A percentile compares a stretch with the other conserved stretches of the same genome.
These are phyloP conservation scores for Apis laboriosa DNA, from an alignment of 1,140 invertebrate species.

Conservation along the genomic window DNA sequence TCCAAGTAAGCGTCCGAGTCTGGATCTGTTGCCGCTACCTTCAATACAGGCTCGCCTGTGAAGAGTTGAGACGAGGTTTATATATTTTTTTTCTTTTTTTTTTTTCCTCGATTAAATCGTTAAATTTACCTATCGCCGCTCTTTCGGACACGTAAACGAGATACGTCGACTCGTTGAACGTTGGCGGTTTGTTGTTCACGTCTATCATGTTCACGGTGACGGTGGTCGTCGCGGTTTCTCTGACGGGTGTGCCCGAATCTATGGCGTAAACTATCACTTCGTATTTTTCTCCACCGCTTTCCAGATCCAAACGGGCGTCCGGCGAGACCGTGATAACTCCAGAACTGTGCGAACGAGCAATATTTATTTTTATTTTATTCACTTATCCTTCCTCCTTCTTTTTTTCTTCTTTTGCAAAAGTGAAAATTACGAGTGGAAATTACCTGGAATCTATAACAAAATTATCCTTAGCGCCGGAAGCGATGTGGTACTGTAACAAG, in stretches of 20 bases:
- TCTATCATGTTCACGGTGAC: slow-evolving; percentile 88
- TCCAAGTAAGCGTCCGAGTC: slow-evolving; percentile 86
- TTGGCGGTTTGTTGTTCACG: slow-evolving; percentile 91
- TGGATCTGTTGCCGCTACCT: slow-evolving; percentile 85
- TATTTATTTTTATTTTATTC: too few species aligned
- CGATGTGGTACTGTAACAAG: slow-evolving; percentile 87
- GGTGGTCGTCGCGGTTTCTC: slow-evolving; percentile 88
- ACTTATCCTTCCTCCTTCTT: not conserved
- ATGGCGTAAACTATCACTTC: slow-evolving; percentile 87
- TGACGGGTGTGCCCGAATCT: slow-evolving; percentile 87
- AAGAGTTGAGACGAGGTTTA: not conserved
- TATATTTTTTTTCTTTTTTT: too few species aligned
- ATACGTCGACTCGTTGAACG: slow-evolving; percentile 85
- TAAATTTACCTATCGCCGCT: slow-evolving; percentile 82
- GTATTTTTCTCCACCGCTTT: slow-evolving; percentile 85
- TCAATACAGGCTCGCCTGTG: slow-evolving; percentile 83
- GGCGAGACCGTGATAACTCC: slow-evolving; percentile 88
- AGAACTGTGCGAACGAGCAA: slow-evolving; percentile 78
- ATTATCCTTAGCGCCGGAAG: slow-evolving; percentile 88
- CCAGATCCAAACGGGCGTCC: slow-evolving; percentile 88
- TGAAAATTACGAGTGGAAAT: not conserved
- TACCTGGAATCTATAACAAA: slow-evolving; percentile 89
- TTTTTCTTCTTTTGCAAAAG: slow-evolving; percentile 26
- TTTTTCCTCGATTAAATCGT: not conserved
- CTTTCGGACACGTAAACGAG: slow-evolving; percentile 87